Conservation (phyloP, 2,113 vertebrate genomes). For the Ceuthmochares aereus region DNA sequence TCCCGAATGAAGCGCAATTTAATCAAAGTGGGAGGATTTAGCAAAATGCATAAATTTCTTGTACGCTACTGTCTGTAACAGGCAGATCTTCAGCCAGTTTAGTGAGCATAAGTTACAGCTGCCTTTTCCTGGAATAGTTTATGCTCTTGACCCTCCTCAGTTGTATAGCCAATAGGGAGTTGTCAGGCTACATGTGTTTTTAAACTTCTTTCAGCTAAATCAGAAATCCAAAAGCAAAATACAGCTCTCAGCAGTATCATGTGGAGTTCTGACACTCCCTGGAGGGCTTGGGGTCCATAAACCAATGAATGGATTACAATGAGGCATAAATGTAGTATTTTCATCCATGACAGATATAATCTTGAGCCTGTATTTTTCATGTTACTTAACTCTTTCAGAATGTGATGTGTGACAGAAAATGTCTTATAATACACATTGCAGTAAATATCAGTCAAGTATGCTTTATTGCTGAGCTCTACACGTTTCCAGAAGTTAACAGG, state of each 20-base stretch:
- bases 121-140: slow-evolving; percentile 65
- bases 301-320: slow-evolving; percentile 59
- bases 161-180: slow-evolving; percentile 58
- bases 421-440: slow-evolving; percentile 31
- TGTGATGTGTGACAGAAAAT: slow-evolving; percentile 58
- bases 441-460: slow-evolving; percentile 59
- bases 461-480: slow-evolving; percentile 56
- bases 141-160: slow-evolving; percentile 65
- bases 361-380: slow-evolving; percentile 46
- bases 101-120: slow-evolving; percentile 67
- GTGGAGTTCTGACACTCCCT: slow-evolving; percentile 52
- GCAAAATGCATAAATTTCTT: slow-evolving; percentile 62
- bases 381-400: slow-evolving; percentile 69
- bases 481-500: slow-evolving; percentile 65
- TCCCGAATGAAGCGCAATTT: slow-evolving; percentile 34
- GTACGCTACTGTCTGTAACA: slow-evolving; percentile 50
- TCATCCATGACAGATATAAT: slow-evolving; percentile 63
- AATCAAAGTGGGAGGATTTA: slow-evolving; percentile 24
- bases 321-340: slow-evolving; percentile 62
- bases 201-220: slow-evolving; percentile 69
- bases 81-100: slow-evolving; percentile 55
- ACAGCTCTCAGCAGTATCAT: slow-evolving; percentile 61
- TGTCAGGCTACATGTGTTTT: slow-evolving; percentile 73
- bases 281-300: slow-evolving; percentile 57
- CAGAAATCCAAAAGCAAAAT: slow-evolving; percentile 65